Evolutionary conservation across 2,113 vertebrate species (phyloP).

Genomic region (Actenoides hombroni): DNA sequence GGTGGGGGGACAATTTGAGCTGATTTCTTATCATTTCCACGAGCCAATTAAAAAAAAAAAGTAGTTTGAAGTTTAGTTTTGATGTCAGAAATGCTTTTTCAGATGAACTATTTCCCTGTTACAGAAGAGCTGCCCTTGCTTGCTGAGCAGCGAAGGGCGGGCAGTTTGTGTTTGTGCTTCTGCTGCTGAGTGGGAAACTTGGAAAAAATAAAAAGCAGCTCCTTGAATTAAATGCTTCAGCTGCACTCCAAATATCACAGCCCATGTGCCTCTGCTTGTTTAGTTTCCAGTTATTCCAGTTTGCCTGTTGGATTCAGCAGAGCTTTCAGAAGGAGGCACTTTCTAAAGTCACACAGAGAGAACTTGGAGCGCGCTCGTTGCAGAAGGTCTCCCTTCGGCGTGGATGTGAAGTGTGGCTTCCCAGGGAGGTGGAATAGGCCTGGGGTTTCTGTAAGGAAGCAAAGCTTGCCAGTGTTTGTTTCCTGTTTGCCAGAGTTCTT

Average conservation of each 20-base stretch:
- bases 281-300: conserved; percentile 38
- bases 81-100: background rate
- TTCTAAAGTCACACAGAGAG: background rate
- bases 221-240: background rate
- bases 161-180: background rate
- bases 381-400: background rate
- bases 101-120: background rate
- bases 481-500: background rate
- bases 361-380: background rate
- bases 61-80: background rate
- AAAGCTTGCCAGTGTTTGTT: background rate
- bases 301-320: background rate
- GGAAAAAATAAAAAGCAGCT: background rate
- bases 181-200: background rate
- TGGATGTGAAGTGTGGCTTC: background rate
- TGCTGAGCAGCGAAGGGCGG: background rate
- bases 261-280: background rate
- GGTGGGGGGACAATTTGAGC: background rate
- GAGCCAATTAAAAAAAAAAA: no score
- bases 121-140: background rate
- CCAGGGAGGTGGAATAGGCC: no score
- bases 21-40: background rate
- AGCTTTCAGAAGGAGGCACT: background rate
- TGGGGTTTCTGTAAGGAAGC: background rate
- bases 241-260: background rate